Base-by-base conservation (phyloP, 1,140 invertebrate species). In the Stegodyphus mimosarum region DNA sequence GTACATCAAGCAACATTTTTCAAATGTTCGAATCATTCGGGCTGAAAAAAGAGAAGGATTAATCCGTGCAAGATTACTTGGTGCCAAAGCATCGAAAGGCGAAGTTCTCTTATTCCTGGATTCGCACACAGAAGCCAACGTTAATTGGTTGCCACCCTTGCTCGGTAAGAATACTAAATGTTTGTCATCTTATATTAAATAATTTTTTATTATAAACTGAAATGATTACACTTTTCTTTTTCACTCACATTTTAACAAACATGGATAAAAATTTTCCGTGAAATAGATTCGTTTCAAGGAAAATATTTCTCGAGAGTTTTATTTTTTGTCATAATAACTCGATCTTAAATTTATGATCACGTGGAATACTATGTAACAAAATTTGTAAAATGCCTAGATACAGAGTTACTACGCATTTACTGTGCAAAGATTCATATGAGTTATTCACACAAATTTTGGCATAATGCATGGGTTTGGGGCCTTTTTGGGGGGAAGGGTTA, bases 61-160 rank as follows among this genome's bases (percentile, higher is more conserved):
- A 17, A 99, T 99, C 88, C 92, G 97, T 87, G 98, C 98, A 0
- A 92, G 98, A 87, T 92, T 99, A 55, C 91, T 97, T 69, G 98
- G 97, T 79, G 97, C 97, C 51, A 95, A 95, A 89, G 94, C 96
- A 89, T 96, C 98, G 0, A 96, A 76, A 86, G 97, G 97, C 48
- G 94, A 97, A 90, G 96, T 98, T 9, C 95, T 99, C 87, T 98
- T 97, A 52, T 99, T 99, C 92, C 92, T 99, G 66, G 97, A 99
- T 91, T 97, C 97, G 10, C 97, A 99, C 91, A 98, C 97, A 91
- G 97, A 99, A 91, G 92, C 91, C 78, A 92, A 93, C 0, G 96
- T 97, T 91, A 97, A 97, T 10, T 99, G 97, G 97, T 90, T 99
- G 73, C 97, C 98, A 89, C 97, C 97, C 7, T 90, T 99, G 5